Conservation (phyloP, 2,113 vertebrate genomes). For the Sinocyclocheilus anophthalmus region DNA sequence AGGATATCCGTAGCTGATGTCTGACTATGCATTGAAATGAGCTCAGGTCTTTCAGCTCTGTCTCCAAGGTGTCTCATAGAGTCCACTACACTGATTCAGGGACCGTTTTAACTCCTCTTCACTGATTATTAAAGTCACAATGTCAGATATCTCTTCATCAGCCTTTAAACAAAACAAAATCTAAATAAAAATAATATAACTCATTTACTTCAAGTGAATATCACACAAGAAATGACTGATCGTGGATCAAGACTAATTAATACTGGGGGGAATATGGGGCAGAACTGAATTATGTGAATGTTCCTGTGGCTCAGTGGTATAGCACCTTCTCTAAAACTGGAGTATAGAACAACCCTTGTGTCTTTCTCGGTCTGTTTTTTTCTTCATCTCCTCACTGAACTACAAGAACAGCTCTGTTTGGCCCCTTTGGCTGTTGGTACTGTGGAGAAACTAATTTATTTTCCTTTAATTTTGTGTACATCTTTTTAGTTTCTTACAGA, state of each 20-base stretch:
- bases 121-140: background rate
- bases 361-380: background rate
- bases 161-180: constrained; percentile 11
- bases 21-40: no score
- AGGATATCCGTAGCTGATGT: no score
- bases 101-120: no score
- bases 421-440: constrained; percentile 17
- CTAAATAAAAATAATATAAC: background rate
- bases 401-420: background rate
- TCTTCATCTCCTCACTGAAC: background rate
- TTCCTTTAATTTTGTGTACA: constrained; percentile 21
- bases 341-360: background rate
- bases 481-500: background rate
- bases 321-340: background rate
- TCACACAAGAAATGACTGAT: background rate
- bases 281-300: background rate
- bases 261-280: background rate
- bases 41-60: no score
- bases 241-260: background rate
- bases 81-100: no score
- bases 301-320: no score
- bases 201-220: background rate
- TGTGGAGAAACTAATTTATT: constrained; percentile 11
- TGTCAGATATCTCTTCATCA: background rate
- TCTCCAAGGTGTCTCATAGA: no score